Percentiles rank a stretch among this genome's conserved stretches.
Evolutionary conservation across 2,888 invertebrate species (phyloP).

Genomic region (Hydropsyche betteni): DNA sequence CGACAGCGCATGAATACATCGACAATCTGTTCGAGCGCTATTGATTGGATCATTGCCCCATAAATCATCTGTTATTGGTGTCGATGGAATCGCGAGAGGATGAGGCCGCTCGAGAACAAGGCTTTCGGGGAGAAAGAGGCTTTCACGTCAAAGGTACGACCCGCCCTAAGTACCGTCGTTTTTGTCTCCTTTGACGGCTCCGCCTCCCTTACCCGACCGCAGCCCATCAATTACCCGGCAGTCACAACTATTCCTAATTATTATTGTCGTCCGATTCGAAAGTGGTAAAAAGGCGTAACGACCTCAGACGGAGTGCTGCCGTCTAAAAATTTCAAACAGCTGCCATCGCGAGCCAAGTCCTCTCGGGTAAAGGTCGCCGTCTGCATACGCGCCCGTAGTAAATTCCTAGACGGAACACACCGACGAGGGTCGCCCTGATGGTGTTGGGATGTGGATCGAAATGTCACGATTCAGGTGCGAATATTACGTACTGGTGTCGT

Average conservation of each 20-base stretch:
- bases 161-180: constrained; percentile 11
- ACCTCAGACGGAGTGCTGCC: constrained; percentile 27
- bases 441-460: not conserved
- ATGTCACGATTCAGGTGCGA: no score
- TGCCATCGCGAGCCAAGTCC: constrained; percentile 27
- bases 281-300: constrained; percentile 22
- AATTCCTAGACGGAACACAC: constrained; percentile 37
- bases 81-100: not conserved
- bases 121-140: constrained; percentile 1
- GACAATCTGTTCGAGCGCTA: constrained; percentile 14
- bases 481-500: no score
- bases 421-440: constrained; percentile 19
- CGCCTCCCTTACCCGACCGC: not conserved
- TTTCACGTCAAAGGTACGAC: constrained; percentile 38
- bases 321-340: constrained; percentile 39
- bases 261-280: not conserved
- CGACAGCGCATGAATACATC: not conserved
- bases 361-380: constrained; percentile 37
- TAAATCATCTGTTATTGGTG: constrained; percentile 41
- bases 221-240: constrained; percentile 18
- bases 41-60: constrained; percentile 36
- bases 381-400: constrained; percentile 37
- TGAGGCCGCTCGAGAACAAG: no score
- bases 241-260: constrained; percentile 25
- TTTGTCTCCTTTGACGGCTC: constrained; percentile 34